Percentiles rank a stretch among this genome's conserved stretches.
phyloP scores from a whole-genome alignment of 2,113 vertebrate genomes.

The Albula goreensis region DNA sequence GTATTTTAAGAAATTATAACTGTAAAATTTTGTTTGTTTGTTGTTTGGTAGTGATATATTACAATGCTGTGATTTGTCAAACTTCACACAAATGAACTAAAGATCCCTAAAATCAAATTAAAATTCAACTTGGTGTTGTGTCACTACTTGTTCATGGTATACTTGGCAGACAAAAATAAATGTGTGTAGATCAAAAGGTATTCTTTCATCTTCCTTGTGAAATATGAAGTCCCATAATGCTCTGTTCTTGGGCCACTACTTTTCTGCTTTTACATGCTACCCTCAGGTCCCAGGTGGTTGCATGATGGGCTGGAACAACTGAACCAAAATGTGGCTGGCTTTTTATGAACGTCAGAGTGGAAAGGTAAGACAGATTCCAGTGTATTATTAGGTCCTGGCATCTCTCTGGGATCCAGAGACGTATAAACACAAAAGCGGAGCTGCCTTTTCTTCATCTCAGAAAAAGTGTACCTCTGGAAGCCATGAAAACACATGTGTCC shows the following conservation, averaged over 20 bases:
- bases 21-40: no score
- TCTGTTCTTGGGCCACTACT: background rate
- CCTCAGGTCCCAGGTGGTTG: background rate
- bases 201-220: background rate
- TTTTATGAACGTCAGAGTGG: background rate
- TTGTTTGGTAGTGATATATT: no score
- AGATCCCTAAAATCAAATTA: no score
- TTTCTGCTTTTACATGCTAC: background rate
- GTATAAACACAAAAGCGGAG: background rate
- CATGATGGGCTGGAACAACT: background rate
- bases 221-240: background rate
- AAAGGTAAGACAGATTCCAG: background rate
- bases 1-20: no score
- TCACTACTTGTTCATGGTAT: background rate
- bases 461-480: background rate
- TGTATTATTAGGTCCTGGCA: background rate
- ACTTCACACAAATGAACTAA: no score
- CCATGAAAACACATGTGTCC: background rate
- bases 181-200: background rate
- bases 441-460: background rate
- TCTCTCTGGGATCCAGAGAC: background rate
- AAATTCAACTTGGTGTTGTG: no score
- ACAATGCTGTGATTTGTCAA: no score
- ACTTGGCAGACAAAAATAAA: background rate
- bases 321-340: background rate